These are phyloP conservation scores for Ophonus ardosiacus DNA, from an alignment of 2,888 invertebrate species.

Conservation along the genomic window DNA sequence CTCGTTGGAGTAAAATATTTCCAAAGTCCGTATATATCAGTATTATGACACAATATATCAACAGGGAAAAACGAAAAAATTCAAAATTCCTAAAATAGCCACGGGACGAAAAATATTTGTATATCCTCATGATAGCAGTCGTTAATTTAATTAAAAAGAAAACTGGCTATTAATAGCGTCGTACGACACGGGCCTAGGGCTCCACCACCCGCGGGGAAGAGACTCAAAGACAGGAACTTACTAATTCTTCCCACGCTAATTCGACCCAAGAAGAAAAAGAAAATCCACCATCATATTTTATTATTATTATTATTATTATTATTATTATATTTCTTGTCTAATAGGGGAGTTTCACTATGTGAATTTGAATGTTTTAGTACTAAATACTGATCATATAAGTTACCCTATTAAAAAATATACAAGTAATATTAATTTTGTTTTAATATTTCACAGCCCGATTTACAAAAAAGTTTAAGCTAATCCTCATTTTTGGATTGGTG, in stretches of 20 bases:
- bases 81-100: constrained; percentile 47
- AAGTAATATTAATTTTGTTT: too few relatives aligned
- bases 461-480: too few relatives aligned
- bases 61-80: constrained; percentile 32
- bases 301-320: too few relatives aligned
- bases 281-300: too few relatives aligned
- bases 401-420: too few relatives aligned
- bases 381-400: too few relatives aligned
- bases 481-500: too few relatives aligned
- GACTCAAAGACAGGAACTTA: background rate
- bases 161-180: constrained; percentile 60
- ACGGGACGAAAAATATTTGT: constrained; percentile 53
- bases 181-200: constrained; percentile 46
- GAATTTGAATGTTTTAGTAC: too few relatives aligned
- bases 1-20: constrained; percentile 33
- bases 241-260: background rate
- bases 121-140: constrained; percentile 34
- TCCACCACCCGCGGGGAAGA: constrained; percentile 47
- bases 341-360: too few relatives aligned
- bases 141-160: constrained; percentile 63
- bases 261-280: background rate
- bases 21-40: constrained; percentile 41
- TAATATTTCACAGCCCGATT: too few relatives aligned
- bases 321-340: too few relatives aligned
- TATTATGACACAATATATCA: constrained; percentile 55